These are phyloP conservation scores for Philonicus albiceps DNA, from an alignment of 2,888 invertebrate genomes.

Conservation along the genomic window DNA sequence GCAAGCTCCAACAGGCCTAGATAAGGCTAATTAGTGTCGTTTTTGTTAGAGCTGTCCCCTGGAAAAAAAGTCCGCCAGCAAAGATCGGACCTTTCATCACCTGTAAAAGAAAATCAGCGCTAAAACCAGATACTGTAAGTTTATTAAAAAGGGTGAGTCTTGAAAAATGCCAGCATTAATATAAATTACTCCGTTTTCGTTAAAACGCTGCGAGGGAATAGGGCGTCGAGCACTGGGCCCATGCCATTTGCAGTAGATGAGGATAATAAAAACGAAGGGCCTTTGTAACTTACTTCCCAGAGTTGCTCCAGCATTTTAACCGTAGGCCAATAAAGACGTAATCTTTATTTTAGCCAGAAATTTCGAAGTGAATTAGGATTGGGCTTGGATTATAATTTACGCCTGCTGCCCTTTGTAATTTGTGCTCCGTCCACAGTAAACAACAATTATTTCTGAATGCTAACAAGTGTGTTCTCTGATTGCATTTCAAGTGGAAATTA, in stretches of 20 bases:
- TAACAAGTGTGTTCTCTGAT: neutral
- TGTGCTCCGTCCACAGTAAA: neutral
- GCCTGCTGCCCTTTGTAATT: neutral
- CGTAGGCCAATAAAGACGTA: neutral
- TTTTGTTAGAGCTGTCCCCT: neutral
- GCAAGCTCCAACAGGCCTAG: neutral
- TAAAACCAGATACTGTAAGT: neutral
- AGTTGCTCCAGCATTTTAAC: neutral
- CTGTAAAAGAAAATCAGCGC: neutral
- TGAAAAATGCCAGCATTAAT: neutral
- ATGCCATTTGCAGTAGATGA: neutral
- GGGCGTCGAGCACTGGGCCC: neutral
- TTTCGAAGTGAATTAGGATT: neutral
- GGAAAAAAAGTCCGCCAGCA: neutral
- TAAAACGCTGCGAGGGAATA: neutral
- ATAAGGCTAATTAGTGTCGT: neutral
- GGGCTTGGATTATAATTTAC: neutral
- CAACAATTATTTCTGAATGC: neutral
- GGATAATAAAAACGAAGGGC: neutral
- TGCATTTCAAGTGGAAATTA: neutral
- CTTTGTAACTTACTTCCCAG: neutral
- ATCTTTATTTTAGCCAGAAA: neutral
- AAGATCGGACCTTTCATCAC: neutral
- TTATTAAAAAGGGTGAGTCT: neutral
- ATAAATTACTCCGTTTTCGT: neutral